These are phyloP conservation scores for Melanogrammus aeglefinus DNA, from an alignment of 2,797 vertebrate species.

Conservation along the genomic window DNA sequence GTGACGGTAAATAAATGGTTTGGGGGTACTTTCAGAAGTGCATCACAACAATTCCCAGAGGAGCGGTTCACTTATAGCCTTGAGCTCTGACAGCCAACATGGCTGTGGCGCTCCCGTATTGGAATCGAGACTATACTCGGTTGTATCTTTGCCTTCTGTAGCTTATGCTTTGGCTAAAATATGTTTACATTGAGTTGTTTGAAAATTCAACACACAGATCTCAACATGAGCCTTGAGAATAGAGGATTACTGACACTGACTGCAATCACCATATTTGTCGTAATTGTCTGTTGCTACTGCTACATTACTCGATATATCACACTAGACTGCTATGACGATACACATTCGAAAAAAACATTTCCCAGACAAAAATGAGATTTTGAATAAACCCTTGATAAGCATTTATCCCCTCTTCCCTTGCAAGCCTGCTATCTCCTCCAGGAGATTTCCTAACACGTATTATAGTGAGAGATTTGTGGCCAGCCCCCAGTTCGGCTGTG, in stretches of 20 bases:
- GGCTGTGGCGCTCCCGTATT: not conserved
- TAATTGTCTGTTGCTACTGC: not conserved
- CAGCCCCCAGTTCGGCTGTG: constrained; percentile 18
- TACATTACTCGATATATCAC: not conserved
- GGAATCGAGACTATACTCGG: not conserved
- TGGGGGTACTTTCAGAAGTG: not conserved
- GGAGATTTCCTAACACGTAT: not conserved
- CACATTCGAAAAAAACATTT: not conserved
- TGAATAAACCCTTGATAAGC: not conserved
- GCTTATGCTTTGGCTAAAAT: not conserved
- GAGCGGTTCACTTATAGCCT: not conserved
- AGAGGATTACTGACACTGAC: not conserved
- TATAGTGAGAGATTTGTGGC: not conserved
- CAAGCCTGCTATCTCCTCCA: constrained; percentile 3
- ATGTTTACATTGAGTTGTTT: not conserved
- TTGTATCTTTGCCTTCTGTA: not conserved
- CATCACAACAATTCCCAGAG: not conserved
- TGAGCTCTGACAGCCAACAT: not conserved
- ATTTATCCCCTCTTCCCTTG: not conserved
- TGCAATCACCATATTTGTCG: not conserved
- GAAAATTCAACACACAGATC: not conserved
- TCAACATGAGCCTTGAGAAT: not conserved
- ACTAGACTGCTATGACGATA: not conserved
- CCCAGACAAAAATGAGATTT: not conserved
- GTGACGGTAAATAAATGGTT: no score